Conservation (phyloP, 1,140 invertebrate genomes). For the Pseudomyrmex flavicornis region DNA sequence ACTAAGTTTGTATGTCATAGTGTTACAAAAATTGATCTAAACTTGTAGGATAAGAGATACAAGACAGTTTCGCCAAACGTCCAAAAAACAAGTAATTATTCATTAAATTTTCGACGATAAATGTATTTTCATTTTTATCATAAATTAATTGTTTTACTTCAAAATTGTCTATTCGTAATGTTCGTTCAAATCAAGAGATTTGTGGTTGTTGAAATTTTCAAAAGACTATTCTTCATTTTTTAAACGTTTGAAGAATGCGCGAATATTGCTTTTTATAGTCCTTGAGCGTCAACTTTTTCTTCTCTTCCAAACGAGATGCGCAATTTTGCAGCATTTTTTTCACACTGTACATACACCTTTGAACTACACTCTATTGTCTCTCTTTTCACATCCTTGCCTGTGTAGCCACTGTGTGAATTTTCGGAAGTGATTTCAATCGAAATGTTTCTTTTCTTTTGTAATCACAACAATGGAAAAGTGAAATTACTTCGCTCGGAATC, state of each 20-base stretch:
- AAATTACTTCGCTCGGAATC: no score
- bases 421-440: no score
- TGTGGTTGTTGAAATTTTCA: neutral
- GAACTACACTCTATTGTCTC: constrained; percentile 45
- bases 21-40: neutral
- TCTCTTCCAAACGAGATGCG: constrained; percentile 19
- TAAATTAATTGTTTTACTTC: neutral
- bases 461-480: no score
- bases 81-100: neutral
- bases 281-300: constrained; percentile 30
- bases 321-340: constrained; percentile 29
- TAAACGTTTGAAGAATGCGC: neutral
- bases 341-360: constrained; percentile 55
- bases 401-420: constrained; percentile 19
- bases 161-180: neutral
- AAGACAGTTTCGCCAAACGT: neutral
- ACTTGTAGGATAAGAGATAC: no score
- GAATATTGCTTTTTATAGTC: constrained; percentile 17
- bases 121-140: neutral
- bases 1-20: no score
- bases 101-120: neutral
- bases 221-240: neutral
- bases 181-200: neutral
- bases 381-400: constrained; percentile 32
- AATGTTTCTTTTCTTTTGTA: no score